Evolutionary conservation across 2,797 vertebrate genomes (phyloP).

Genomic region (Phaenicophaeus curvirostris): DNA sequence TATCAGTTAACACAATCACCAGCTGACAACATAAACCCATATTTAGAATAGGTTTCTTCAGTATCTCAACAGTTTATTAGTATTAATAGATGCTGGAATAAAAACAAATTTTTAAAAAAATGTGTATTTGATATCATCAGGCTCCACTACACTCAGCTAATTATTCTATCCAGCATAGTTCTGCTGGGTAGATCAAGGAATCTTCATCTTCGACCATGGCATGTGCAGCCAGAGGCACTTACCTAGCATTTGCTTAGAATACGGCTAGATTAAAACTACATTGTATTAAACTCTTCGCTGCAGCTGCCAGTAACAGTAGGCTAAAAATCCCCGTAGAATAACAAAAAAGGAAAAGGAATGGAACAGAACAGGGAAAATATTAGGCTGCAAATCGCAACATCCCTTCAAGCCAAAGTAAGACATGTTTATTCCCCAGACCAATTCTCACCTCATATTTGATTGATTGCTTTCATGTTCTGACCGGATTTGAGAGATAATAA

Average conservation of each 20-base stretch:
- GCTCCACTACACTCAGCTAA: neutral
- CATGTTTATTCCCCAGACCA: neutral
- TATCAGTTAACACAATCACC: neutral
- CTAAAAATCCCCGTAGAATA: neutral
- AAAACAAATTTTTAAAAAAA: neutral
- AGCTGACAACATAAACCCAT: neutral
- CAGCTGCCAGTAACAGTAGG: neutral
- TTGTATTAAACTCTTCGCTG: neutral
- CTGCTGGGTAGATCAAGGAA: neutral
- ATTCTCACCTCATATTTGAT: neutral
- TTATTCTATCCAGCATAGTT: neutral
- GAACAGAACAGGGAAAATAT: neutral
- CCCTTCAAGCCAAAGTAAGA: neutral
- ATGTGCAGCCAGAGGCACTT: neutral
- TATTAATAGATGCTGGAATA: neutral
- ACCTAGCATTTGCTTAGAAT: neutral
- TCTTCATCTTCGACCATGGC: neutral
- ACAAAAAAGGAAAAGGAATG: constrained; percentile 16
- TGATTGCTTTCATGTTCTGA: neutral
- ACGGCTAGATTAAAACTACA: neutral
- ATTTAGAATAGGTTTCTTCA: neutral
- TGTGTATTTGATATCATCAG: neutral
- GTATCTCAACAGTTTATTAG: neutral
- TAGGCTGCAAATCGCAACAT: constrained; percentile 8
- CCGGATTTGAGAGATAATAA: neutral